Evolutionary conservation across 2,888 invertebrate species (phyloP).

Genomic region (Branchellion lobata): DNA sequence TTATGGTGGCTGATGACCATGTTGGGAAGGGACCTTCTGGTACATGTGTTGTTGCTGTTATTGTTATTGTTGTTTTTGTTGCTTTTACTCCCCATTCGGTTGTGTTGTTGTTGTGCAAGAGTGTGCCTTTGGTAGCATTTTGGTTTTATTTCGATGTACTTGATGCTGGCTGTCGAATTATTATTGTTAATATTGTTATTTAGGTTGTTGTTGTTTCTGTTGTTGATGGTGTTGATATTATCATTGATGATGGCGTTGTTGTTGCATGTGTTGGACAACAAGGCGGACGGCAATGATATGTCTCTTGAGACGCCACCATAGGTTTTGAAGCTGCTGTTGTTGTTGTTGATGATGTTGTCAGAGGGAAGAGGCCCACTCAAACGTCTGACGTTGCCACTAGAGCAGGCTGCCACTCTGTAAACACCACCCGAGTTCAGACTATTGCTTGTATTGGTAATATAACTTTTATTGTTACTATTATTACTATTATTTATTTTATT

Average conservation of each 20-base stretch:
- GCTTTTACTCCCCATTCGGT: not conserved
- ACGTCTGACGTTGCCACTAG: too few species aligned
- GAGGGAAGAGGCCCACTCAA: too few species aligned
- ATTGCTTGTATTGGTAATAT: too few species aligned
- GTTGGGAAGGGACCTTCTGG: not conserved
- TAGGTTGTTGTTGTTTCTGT: not conserved
- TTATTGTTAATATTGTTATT: not conserved
- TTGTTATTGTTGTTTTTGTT: not conserved
- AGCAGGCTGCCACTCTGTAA: too few species aligned
- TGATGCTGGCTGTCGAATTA: not conserved
- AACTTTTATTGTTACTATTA: too few species aligned
- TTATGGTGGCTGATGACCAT: not conserved
- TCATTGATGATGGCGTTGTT: not conserved
- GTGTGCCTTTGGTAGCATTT: not conserved
- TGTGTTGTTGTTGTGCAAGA: constrained; percentile 1
- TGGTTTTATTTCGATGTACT: constrained; percentile 1
- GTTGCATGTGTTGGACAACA: not conserved
- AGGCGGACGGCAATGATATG: too few species aligned
- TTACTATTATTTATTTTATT: too few species aligned
- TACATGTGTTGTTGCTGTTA: not conserved
- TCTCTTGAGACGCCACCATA: too few species aligned
- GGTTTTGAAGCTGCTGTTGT: too few species aligned
- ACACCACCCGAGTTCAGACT: too few species aligned
- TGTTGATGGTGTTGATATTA: not conserved
- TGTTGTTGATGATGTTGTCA: too few species aligned